phyloP scores from a whole-genome alignment of 2,113 vertebrate genomes.

The Podarcis cretensis region DNA sequence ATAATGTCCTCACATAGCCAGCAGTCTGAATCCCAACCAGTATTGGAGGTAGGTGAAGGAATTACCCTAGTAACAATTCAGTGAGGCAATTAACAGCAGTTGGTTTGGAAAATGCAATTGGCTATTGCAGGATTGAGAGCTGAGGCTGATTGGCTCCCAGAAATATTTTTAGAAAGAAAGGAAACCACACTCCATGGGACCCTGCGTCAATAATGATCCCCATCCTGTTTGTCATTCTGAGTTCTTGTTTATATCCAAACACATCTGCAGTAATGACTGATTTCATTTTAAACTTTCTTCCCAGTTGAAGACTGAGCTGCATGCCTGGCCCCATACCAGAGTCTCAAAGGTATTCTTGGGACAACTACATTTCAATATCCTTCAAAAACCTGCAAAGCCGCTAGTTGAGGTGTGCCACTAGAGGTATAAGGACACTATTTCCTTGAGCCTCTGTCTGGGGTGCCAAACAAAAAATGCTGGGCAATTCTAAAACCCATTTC shows the following conservation, averaged over 20 bases:
- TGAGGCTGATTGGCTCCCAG: not conserved
- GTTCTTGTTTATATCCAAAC: too few species aligned
- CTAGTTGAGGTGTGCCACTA: not conserved
- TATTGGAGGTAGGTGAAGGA: not conserved
- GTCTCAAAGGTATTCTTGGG: not conserved
- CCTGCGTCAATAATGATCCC: too few species aligned
- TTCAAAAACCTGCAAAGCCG: not conserved
- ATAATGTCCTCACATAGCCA: not conserved
- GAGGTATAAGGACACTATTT: not conserved
- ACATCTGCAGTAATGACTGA: too few species aligned
- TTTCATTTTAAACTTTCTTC: too few species aligned
- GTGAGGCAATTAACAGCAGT: not conserved
- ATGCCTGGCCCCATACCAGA: not conserved
- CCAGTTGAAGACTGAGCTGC: too few species aligned
- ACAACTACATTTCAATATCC: not conserved
- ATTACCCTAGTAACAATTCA: not conserved
- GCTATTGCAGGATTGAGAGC: not conserved
- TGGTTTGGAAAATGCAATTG: too few species aligned
- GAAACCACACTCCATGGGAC: too few species aligned
- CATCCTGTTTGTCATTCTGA: too few species aligned
- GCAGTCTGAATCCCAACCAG: not conserved
- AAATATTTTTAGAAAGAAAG: too few species aligned
- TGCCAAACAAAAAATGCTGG: not conserved
- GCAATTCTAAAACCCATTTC: not conserved
- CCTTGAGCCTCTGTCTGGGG: not conserved